phyloP scores from a whole-genome alignment of 2,797 vertebrate genomes.

The Miichthys miiuy region DNA sequence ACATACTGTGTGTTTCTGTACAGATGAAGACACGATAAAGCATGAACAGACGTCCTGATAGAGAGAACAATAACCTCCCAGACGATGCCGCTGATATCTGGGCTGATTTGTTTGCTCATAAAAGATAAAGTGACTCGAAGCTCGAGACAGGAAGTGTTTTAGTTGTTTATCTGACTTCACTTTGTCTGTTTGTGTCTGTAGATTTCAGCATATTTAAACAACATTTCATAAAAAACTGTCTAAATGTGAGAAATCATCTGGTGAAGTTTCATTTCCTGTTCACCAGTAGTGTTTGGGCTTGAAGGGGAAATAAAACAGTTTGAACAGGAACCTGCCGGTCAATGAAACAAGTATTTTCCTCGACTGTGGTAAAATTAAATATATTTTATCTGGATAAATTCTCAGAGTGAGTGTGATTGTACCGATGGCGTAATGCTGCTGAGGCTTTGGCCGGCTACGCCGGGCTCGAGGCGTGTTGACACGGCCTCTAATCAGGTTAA shows the following conservation, averaged over 20 bases:
- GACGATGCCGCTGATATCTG: too few relatives aligned
- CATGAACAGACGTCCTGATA: not conserved
- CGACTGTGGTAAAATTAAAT: not conserved
- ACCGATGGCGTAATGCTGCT: constrained; percentile 9
- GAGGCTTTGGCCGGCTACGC: constrained; percentile 34
- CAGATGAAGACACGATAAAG: not conserved
- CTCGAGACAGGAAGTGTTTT: not conserved
- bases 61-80: not conserved
- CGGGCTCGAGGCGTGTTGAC: constrained; percentile 61
- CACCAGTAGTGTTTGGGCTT: too few relatives aligned
- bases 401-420: not conserved
- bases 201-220: too few relatives aligned
- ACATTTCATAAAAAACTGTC: too few relatives aligned
- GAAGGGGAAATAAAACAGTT: not conserved
- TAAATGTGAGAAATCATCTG: too few relatives aligned
- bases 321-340: too few relatives aligned
- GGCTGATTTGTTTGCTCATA: too few relatives aligned
- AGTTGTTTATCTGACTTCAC: too few relatives aligned
- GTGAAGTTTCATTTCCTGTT: too few relatives aligned
- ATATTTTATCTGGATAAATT: not conserved
- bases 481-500: constrained; percentile 84
- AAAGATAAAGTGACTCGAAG: not conserved
- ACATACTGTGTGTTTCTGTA: not conserved
- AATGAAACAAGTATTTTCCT: not conserved
- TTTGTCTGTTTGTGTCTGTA: too few relatives aligned